phyloP scores from a whole-genome alignment of 1,140 invertebrate species.

The Euwallacea similis region DNA sequence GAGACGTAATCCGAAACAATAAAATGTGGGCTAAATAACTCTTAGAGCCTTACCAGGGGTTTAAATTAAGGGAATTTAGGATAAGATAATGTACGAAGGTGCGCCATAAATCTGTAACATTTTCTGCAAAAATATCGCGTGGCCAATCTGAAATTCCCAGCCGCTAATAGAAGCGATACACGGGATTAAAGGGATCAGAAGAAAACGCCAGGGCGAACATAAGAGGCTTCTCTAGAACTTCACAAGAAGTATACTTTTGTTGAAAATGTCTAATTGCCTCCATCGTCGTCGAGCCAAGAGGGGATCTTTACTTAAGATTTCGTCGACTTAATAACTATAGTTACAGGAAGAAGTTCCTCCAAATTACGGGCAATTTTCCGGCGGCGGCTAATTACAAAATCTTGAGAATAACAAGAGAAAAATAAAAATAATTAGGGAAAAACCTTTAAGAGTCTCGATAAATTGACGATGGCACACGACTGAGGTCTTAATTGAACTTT shows the following conservation, averaged over 20 bases:
- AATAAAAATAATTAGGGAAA: conserved; percentile 34
- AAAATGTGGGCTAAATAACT: conserved; percentile 18
- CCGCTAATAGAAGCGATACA: conserved; percentile 39
- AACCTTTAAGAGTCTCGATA: neutral
- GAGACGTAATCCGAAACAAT: too few relatives aligned
- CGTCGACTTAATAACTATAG: conserved; percentile 39
- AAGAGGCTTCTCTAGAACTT: conserved; percentile 34
- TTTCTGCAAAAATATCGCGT: conserved; percentile 33
- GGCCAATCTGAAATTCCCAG: conserved; percentile 29
- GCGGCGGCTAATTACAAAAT: conserved; percentile 35
- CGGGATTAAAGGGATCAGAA: conserved; percentile 33
- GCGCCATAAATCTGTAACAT: conserved; percentile 26
- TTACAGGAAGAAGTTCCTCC: conserved; percentile 37
- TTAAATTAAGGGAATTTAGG: conserved; percentile 25
- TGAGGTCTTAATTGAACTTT: too few relatives aligned
- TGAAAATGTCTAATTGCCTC: conserved; percentile 40
- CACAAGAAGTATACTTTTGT: conserved; percentile 36
- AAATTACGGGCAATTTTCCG: conserved; percentile 34
- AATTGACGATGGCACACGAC: too few relatives aligned
- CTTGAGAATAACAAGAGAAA: conserved; percentile 24
- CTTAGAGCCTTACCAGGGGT: conserved; percentile 25
- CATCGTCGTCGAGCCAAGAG: conserved; percentile 33
- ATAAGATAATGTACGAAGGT: conserved; percentile 33
- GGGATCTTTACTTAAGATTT: conserved; percentile 35
- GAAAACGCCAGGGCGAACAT: conserved; percentile 18